Conservation (phyloP, 1,140 invertebrate genomes). For the Bilobella aurantiaca region DNA sequence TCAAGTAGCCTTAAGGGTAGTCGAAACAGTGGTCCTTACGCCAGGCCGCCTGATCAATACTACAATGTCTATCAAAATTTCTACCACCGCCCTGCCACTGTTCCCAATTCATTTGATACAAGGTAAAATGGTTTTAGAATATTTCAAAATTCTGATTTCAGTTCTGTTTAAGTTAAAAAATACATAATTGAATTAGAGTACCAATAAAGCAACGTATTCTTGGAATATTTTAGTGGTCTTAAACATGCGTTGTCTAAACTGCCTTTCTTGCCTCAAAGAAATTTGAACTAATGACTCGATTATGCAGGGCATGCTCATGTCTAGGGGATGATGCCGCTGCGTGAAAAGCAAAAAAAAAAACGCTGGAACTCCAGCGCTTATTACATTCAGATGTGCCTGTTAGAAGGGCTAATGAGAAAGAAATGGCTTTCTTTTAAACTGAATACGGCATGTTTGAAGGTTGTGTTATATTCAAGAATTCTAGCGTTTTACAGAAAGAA, state of each 20-base stretch:
- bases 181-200: background rate
- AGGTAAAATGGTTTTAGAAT: conserved; percentile 12
- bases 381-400: background rate
- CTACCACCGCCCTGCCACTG: conserved; percentile 26
- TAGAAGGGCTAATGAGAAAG: conserved; percentile 5
- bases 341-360: background rate
- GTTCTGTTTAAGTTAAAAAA: background rate
- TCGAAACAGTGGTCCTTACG: conserved; percentile 14
- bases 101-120: conserved; percentile 29
- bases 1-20: conserved; percentile 16
- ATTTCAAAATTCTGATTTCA: background rate
- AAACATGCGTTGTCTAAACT: background rate
- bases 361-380: background rate
- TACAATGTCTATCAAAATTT: conserved; percentile 34
- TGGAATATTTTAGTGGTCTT: background rate
- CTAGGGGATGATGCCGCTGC: background rate
- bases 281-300: conserved; percentile 20
- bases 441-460: background rate
- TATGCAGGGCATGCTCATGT: conserved; percentile 13
- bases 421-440: background rate
- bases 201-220: background rate
- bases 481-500: no score
- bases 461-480: background rate
- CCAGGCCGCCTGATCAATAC: conserved; percentile 21
- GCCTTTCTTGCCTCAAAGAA: background rate